A percentile compares a stretch with the other conserved stretches of the same genome.
phyloP scores from a whole-genome alignment of 2,888 invertebrate genomes.

The Pammene fasciana region DNA sequence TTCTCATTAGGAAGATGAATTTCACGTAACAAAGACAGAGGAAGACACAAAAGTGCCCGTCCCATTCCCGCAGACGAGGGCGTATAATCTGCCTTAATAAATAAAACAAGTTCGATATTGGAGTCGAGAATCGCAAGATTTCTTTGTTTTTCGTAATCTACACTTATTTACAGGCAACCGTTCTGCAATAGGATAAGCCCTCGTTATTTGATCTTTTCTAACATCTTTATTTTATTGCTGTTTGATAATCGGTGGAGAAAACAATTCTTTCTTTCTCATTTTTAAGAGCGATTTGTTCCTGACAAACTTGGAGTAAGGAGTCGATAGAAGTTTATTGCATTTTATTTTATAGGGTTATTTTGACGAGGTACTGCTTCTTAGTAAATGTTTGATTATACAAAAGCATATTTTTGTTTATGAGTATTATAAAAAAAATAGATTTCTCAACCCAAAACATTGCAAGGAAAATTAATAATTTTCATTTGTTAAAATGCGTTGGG shows the following conservation, averaged over 20 bases:
- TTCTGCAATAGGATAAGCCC: slow-evolving; percentile 25
- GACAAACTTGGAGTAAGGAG: no score
- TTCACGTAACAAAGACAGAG: slow-evolving; percentile 15
- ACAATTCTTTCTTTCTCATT: no score
- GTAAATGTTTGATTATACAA: no score
- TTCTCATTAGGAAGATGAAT: slow-evolving; percentile 5
- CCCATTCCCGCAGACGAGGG: slow-evolving; percentile 10
- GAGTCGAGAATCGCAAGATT: slow-evolving; percentile 21
- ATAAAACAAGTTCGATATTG: slow-evolving; percentile 33
- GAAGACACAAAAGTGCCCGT: slow-evolving; percentile 22
- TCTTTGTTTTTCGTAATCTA: slow-evolving; percentile 26
- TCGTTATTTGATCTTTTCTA: slow-evolving; percentile 28
- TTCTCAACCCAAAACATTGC: slow-evolving; percentile 2
- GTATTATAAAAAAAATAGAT: no score
- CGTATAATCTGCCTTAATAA: slow-evolving; percentile 21
- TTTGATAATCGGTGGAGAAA: neutral
- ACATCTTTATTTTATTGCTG: slow-evolving; percentile 14
- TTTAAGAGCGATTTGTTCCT: no score
- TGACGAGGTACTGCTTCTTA: no score
- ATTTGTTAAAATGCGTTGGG: slow-evolving; percentile 38
- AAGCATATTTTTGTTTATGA: no score
- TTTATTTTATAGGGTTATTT: no score
- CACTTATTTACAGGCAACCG: slow-evolving; percentile 24
- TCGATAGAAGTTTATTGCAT: no score
- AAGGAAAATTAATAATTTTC: slow-evolving; percentile 37